Percentiles rank a stretch among this genome's conserved stretches.
Conservation (phyloP, 2,113 vertebrate species). For the Indri indri region DNA sequence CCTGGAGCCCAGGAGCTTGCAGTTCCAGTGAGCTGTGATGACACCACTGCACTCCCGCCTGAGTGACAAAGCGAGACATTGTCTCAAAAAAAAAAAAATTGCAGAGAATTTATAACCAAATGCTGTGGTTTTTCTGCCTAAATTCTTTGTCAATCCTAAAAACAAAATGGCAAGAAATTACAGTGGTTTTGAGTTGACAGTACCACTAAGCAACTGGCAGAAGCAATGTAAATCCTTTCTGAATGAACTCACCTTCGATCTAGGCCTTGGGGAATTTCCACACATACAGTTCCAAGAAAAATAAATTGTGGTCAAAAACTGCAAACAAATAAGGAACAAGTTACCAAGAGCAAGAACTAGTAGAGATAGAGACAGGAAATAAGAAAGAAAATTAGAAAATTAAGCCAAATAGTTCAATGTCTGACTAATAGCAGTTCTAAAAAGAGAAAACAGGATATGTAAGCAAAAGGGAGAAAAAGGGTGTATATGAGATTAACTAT, state of each 20-base stretch:
- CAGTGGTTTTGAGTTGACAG: not conserved
- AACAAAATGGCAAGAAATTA: not conserved
- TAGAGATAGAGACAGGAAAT: not conserved
- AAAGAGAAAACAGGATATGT: not conserved
- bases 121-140: not conserved
- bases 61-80: not conserved
- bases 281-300: constrained; percentile 31
- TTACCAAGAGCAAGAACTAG: not conserved
- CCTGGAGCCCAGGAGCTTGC: not conserved
- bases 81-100: not conserved
- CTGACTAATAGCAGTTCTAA: constrained; percentile 11
- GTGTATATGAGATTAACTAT: not conserved
- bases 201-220: not conserved
- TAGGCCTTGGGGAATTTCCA: constrained; percentile 52
- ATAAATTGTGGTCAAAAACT: constrained; percentile 1
- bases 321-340: constrained; percentile 21
- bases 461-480: not conserved
- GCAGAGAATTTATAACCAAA: not conserved
- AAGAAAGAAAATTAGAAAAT: constrained; percentile 26
- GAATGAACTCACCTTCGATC: not conserved
- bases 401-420: not conserved
- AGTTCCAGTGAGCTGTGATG: not conserved
- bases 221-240: not conserved
- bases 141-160: not conserved
- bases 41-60: not conserved